These are phyloP conservation scores for Erannis defoliaria DNA, from an alignment of 2,888 invertebrate species.

Conservation along the genomic window DNA sequence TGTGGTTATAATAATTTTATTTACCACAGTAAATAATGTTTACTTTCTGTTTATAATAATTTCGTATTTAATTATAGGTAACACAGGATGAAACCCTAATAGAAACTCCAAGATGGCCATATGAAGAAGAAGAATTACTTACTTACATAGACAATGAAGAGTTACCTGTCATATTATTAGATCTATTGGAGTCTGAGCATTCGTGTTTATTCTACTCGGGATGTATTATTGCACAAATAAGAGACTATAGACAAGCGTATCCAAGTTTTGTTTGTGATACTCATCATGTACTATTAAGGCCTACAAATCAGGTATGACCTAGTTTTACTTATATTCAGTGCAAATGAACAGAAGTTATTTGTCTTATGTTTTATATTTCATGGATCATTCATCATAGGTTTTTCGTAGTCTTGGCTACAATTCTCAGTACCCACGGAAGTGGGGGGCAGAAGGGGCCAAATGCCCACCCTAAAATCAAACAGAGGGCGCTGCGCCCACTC, in stretches of 20 bases:
- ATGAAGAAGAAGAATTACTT: slow-evolving; percentile 95
- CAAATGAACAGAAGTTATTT: too few species aligned
- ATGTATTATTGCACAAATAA: slow-evolving; percentile 96
- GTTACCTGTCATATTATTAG: slow-evolving; percentile 94
- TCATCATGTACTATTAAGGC: slow-evolving; percentile 95
- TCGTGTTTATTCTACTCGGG: slow-evolving; percentile 96
- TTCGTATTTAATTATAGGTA: background rate
- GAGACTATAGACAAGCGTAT: slow-evolving; percentile 95
- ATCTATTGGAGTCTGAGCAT: slow-evolving; percentile 93
- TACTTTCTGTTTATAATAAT: background rate
- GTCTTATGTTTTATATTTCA: too few species aligned
- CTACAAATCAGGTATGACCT: slow-evolving; percentile 94
- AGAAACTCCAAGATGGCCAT: slow-evolving; percentile 94
- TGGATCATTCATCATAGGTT: too few species aligned
- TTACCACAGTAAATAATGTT: too few species aligned
- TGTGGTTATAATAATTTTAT: too few species aligned
- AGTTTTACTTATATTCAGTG: slow-evolving; percentile 45
- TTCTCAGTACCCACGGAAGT: too few species aligned
- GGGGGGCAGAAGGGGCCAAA: too few species aligned
- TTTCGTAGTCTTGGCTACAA: too few species aligned
- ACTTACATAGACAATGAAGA: slow-evolving; percentile 96
- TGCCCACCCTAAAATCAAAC: too few species aligned
- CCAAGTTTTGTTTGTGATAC: slow-evolving; percentile 92
- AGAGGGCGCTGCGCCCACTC: too few species aligned
- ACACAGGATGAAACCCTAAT: slow-evolving; percentile 88